Evolutionary conservation across 92 coral and sea anemone genomes (phyloP).

Genomic region (Pocillopora meandrina): DNA sequence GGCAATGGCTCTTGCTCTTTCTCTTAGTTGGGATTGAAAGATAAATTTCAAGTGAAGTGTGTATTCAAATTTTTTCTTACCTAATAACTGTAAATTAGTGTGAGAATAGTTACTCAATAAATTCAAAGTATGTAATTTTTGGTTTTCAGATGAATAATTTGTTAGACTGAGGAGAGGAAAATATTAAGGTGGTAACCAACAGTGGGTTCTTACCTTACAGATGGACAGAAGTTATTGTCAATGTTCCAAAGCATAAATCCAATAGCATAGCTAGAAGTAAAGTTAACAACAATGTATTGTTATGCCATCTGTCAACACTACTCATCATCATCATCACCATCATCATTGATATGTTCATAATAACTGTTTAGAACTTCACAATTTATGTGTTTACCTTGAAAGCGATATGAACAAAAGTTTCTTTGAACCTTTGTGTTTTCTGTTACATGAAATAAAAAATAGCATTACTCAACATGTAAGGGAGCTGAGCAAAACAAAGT

Average conservation of each 20-base stretch:
- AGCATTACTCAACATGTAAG: background rate
- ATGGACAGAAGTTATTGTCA: slow-evolving; percentile 86
- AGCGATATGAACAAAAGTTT: slow-evolving; percentile 48
- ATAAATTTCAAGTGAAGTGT: no score
- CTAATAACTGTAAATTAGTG: no score
- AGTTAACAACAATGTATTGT: background rate
- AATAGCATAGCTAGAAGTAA: slow-evolving; percentile 61
- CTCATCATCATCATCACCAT: background rate
- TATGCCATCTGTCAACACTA: background rate
- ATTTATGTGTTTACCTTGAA: slow-evolving; percentile 44
- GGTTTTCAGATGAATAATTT: no score
- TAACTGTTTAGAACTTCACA: background rate
- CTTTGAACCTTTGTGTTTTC: slow-evolving; percentile 67
- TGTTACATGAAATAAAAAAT: slow-evolving; percentile 22
- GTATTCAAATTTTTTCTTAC: no score
- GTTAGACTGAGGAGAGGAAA: no score
- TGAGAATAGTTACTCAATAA: no score
- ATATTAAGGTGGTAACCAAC: no score
- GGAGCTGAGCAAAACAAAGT: no score
- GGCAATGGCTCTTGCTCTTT: no score
- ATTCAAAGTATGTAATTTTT: no score
- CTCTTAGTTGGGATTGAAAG: no score
- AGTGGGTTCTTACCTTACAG: slow-evolving; percentile 68
- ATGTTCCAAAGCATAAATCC: slow-evolving; percentile 96
- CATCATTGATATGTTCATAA: background rate